Evolutionary conservation across 2,113 vertebrate genomes (phyloP), one percentile per base, ranked within the genome.

Genomic region (Brienomyrus brachyistius): DNA sequence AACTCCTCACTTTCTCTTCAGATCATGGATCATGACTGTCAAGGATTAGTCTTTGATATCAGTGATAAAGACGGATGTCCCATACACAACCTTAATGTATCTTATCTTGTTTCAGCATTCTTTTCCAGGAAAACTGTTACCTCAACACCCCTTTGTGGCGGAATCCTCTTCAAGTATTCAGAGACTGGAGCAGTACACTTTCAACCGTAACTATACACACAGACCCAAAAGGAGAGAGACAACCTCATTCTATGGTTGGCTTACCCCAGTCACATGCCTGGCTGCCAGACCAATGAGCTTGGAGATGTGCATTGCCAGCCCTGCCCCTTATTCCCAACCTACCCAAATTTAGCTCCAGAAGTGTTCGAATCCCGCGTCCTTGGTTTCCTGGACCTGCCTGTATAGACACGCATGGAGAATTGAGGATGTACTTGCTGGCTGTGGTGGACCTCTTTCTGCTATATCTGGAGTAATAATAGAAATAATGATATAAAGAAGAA

Each of bases 361-460:
- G 82, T 93, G 92, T 92, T 91, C 91, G n/a, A 52, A 89, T 66
- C 56, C 83, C 85, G 74, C 88, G 90, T 90, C 90, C 92, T 80
- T 80, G 74, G 74, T 80, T 92, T 21, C 21, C 51, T 52, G 51
- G 85, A 54, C 48, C 85, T 87, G 50, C 90, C 77, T 88, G 90
- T 93, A 92, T 93, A 94, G 91, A 94, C 94, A 93, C 93, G 95
- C 95, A 96, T 96, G 95, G 94, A 95, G 94, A 95, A 95, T 94
- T 92, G 95, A 93, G 92, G 92, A 94, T 92, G 93, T 94, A 93
- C 95, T 87, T 90, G 92, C 91, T 95, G 94, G 94, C 13, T 80
- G 95, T 95, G 94, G 95, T 95, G 95, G 95, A 95, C 94, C 89
- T 91, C 92, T 94, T 90, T 92, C 89, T 92, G 91, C 92, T 92